Base-by-base conservation (phyloP, 2,888 invertebrate species). In the Aricia artaxerxes region DNA sequence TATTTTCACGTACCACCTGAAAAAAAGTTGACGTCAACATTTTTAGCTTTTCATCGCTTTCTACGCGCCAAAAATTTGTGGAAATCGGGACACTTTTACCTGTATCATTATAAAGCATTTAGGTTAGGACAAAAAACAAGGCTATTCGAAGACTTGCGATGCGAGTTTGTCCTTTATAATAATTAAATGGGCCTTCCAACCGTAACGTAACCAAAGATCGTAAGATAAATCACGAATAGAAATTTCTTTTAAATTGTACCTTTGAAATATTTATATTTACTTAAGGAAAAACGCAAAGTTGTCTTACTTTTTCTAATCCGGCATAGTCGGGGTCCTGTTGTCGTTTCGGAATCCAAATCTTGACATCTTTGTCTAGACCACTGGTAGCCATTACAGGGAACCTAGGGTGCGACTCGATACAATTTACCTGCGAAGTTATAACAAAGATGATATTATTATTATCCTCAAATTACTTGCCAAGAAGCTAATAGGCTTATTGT, bases 291-390 rank as follows among this genome's bases (percentile, higher is more conserved):
- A 64, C 35, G 69, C 35, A 69, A 69, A 35, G 1, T 69, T 35
- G 13, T 81, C 81, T 72, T 85, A 94, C 95, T 88, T 89, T 91
- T 69, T 91, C 91, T 75, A 97, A 88, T 77, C 95, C 96, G 0
- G 91, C 89, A 83, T 95, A 95, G n/a, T 90, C 88, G 7, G 96
- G 96, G 49, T 95, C 95, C 9, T 93, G 87, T 80, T 95, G 95
- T 82, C 94, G 95, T 1, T 95, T 95, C 3, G 99, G 98, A 78
- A 97, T 95, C 99, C 99, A 99, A 79, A 99, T 97, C 94, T 99
- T 99, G 24, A 99, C 96, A 88, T 98, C 98, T 87, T 97, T 96
- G 92, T 99, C 99, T 4, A 99, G 94, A 0, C 99, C 99, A 90
- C 97, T 97, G 2, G 98, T 98, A 13, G 98, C 99, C 84, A 99